Base-by-base conservation (phyloP, 2,113 vertebrate genomes). In the Paracanthobrama guichenoti region DNA sequence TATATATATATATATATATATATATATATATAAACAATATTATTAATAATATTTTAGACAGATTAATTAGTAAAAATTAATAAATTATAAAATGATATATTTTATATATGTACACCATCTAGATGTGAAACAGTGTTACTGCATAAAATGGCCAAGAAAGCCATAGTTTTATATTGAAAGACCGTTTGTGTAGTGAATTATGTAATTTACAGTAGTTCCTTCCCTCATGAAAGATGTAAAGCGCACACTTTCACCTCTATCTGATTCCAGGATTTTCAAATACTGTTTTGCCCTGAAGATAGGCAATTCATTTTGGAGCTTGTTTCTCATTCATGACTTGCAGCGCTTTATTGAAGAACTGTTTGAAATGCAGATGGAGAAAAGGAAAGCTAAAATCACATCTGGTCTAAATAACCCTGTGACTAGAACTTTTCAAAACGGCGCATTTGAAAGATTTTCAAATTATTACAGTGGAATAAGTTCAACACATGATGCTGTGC, bases 351-450 rank as follows among this genome's bases (percentile, higher is more conserved):
- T 14, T 14, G 20, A 44, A 46, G 22, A 44, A 44, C 39, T 48
- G 69, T 73, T 73, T 73, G 69, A 73, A 73, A 46, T 26, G 69
- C 69, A 46, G 24, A 62, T 24, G 22, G 22, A 62, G 9, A 24
- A 24, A 44, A 44, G 14, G 2, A 72, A 14, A 6, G 69, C 42
- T 26, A 73, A 35, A 46, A 48, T 12, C 12, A 4, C 69, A 46
- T 26, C 22, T 14, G 20, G 39, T 22, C 18, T 42, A 42, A 42
- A 69, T 4, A 67, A 18, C 66, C 66, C 9, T 2, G 22, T 22
- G 66, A 69, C 31, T 0, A 44, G 11, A n/a, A 39, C 39, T 71
- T 71, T 44, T 53, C 6, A 42, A 48, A 6, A 46, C 55, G 12
- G 20, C 35, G 11, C 39, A 1, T 9, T 39, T 69, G 31, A 22